A percentile compares a stretch with the other conserved stretches of the same genome.
Evolutionary conservation across 2,888 invertebrate species (phyloP).

Genomic region (Ametastegia equiseti): DNA sequence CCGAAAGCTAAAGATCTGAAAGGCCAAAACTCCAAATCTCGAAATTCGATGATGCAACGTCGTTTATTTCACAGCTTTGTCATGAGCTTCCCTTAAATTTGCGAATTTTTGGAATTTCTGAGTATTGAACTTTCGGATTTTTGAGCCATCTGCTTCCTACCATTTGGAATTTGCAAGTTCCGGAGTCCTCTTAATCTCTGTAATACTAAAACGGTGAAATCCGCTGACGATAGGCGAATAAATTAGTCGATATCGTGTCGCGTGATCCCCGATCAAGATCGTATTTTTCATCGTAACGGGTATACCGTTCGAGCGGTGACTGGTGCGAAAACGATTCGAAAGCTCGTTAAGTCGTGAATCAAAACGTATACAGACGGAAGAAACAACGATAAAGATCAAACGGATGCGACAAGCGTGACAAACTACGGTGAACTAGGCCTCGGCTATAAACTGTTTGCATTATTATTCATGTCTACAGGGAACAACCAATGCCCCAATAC

Average conservation of each 20-base stretch:
- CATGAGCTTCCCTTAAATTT: too few relatives aligned
- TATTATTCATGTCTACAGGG: neutral
- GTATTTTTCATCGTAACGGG: conserved; percentile 38
- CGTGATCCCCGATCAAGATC: conserved; percentile 28
- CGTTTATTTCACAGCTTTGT: too few relatives aligned
- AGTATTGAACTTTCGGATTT: too few relatives aligned
- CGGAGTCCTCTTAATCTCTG: too few relatives aligned
- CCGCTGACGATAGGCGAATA: conserved; percentile 24
- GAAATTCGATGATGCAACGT: too few relatives aligned
- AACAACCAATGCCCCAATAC: neutral
- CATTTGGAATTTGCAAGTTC: too few relatives aligned
- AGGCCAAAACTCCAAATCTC: too few relatives aligned
- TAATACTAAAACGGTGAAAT: neutral
- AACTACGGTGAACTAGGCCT: conserved; percentile 12
- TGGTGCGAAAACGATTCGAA: conserved; percentile 39
- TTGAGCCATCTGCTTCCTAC: too few relatives aligned
- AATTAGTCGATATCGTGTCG: neutral
- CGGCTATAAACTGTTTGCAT: neutral
- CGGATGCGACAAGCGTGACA: conserved; percentile 17
- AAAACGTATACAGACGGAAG: conserved; percentile 10
- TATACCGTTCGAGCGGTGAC: conserved; percentile 26
- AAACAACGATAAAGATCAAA: conserved; percentile 33
- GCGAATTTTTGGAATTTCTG: too few relatives aligned
- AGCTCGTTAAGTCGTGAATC: conserved; percentile 28
- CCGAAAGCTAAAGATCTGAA: too few relatives aligned